Conservation (phyloP, 2,113 vertebrate species). For the Salminus brasiliensis region DNA sequence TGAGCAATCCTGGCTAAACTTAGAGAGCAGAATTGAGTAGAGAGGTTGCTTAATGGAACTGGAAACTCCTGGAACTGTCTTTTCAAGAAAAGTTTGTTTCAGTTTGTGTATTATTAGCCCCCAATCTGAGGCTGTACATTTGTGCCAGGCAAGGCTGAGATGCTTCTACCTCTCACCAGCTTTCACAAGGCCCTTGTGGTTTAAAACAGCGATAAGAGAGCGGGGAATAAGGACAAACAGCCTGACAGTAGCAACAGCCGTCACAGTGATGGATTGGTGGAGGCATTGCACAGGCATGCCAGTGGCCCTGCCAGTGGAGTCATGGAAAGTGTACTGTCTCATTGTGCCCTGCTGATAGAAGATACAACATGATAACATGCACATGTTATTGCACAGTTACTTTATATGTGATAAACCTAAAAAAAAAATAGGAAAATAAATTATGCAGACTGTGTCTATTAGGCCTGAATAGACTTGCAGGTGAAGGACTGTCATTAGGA, state of each 20-base stretch:
- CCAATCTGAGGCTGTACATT: neutral
- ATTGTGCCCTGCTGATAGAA: neutral
- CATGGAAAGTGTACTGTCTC: neutral
- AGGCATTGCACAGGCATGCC: neutral
- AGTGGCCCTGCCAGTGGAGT: neutral
- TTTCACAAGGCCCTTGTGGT: constrained; percentile 29
- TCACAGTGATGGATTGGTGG: neutral
- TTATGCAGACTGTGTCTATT: too few relatives aligned
- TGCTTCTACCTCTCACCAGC: neutral
- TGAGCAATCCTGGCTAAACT: neutral
- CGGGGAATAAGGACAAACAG: neutral
- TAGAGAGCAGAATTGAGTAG: neutral
- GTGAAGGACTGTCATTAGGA: too few relatives aligned
- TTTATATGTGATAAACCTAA: too few relatives aligned
- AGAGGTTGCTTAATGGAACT: neutral
- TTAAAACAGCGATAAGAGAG: constrained; percentile 14
- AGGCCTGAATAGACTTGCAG: too few relatives aligned
- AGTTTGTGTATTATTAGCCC: constrained; percentile 5
- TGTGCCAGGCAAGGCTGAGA: neutral
- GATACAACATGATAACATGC: neutral
- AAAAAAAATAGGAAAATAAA: too few relatives aligned
- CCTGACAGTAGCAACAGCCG: neutral
- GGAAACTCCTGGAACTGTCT: too few relatives aligned
- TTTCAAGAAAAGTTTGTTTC: too few relatives aligned
- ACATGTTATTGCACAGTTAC: neutral